Conservation (phyloP, 64 coral and sea anemone genomes). For the Porites australiensis region DNA sequence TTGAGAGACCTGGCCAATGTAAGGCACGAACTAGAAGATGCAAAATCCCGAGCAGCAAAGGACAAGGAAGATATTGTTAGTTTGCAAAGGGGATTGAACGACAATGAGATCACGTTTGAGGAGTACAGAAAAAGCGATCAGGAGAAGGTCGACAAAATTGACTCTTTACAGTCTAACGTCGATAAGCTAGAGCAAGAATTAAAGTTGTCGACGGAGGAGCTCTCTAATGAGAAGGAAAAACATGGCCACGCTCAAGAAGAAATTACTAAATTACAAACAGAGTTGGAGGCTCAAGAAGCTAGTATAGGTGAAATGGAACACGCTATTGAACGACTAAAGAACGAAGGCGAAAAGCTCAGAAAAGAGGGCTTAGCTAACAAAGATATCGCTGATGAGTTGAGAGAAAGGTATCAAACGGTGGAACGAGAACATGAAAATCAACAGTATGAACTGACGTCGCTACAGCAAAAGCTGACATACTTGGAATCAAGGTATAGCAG, state of each 20-base stretch:
- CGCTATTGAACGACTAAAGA: slow-evolving; percentile 16
- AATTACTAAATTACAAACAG: slow-evolving; percentile 30
- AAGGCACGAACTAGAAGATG: slow-evolving; percentile 66
- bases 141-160: slow-evolving; percentile 59
- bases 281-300: slow-evolving; percentile 53
- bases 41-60: slow-evolving; percentile 43
- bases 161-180: slow-evolving; percentile 53
- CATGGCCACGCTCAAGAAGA: slow-evolving; percentile 45
- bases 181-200: slow-evolving; percentile 45
- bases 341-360: slow-evolving; percentile 63
- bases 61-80: slow-evolving; percentile 54
- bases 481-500: slow-evolving; percentile 51
- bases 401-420: slow-evolving; percentile 45
- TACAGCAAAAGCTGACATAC: slow-evolving; percentile 79
- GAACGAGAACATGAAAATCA: slow-evolving; percentile 64
- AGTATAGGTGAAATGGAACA: slow-evolving; percentile 27
- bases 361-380: slow-evolving; percentile 36
- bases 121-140: slow-evolving; percentile 17
- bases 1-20: slow-evolving; percentile 63
- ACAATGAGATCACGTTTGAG: slow-evolving; percentile 43
- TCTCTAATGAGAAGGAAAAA: slow-evolving; percentile 55
- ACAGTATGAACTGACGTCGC: slow-evolving; percentile 30
- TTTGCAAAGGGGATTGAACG: slow-evolving; percentile 37
- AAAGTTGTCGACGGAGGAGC: slow-evolving; percentile 30
- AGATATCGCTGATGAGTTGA: slow-evolving; percentile 30